Conservation (phyloP, 1,140 invertebrate species). For the Trachymyrmex cornetzi region DNA sequence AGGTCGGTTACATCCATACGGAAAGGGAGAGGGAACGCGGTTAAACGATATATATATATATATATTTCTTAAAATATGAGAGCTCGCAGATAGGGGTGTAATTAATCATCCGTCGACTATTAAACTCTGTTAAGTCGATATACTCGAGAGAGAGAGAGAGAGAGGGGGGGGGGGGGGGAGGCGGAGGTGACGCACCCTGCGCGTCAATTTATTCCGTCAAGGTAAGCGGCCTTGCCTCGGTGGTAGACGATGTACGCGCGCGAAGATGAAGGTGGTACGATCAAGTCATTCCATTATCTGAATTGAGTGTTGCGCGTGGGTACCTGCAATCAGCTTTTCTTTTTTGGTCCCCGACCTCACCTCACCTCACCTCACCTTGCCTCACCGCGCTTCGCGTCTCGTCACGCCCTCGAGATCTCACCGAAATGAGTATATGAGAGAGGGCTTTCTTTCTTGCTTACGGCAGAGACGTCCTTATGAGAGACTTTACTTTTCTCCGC, state of each 20-base stretch:
- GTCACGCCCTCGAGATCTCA: conserved; percentile 76
- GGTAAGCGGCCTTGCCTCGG: conserved; percentile 65
- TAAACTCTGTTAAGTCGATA: conserved; percentile 58
- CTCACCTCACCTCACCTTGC: conserved; percentile 33
- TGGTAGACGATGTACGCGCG: conserved; percentile 60
- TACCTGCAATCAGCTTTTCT: conserved; percentile 77
- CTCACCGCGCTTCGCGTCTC: conserved; percentile 70
- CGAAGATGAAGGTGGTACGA: conserved; percentile 76
- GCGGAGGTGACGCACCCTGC: conserved; percentile 72
- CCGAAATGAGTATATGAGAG: conserved; percentile 65
- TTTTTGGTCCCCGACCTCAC: conserved; percentile 38
- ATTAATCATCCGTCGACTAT: conserved; percentile 68
- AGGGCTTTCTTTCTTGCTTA: conserved; percentile 15
- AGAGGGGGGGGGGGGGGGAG: not conserved
- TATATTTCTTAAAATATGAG: conserved; percentile 66
- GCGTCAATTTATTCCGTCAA: conserved; percentile 75
- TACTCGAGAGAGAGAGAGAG: not conserved
- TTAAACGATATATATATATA: conserved; percentile 62
- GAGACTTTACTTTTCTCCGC: conserved; percentile 23
- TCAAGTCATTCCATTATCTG: conserved; percentile 86
- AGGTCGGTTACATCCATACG: not conserved
- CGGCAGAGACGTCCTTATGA: conserved; percentile 27
- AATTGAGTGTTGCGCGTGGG: conserved; percentile 83
- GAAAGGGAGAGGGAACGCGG: not conserved
- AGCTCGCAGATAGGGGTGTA: conserved; percentile 27